Base-by-base conservation (phyloP, 2,113 vertebrate species). In the Anthoscopus minutus region DNA sequence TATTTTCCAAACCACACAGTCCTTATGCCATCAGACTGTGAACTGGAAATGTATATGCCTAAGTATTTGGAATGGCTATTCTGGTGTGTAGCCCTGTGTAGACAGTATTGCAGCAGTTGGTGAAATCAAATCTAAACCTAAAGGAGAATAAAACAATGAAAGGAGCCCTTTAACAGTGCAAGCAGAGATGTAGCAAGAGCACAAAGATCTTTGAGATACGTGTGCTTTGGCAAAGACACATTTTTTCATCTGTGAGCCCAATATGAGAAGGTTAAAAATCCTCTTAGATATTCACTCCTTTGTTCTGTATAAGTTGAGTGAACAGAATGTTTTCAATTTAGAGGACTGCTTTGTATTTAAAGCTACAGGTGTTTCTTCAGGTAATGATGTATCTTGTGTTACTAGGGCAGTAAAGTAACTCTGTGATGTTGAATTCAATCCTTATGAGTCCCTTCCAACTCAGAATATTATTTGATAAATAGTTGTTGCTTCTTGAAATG, bases 381-480 rank as follows among this genome's bases (percentile, higher is more conserved):
- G 33, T 86, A 22, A 22, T 22, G 15, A 18, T 70, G 19, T 27
- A 14, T 76, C 22, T 30, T 56, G 16, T 77, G 15, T 56, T 76
- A 40, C 13, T 48, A 61, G 18, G 40, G 28, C 79, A 65, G 42
- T 30, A 42, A 61, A 64, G n/a, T n/a, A 57, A 42, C 20, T 64
- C 24, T 64, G 9, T 57, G 62, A 27, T 1, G 0, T 15, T 60
- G 27, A 9, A 38, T 45, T 51, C 2, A 0, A 13, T 60, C 37
- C 27, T 37, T 60, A 18, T 37, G 45, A 18, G 7, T 37, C 31
- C 18, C 27, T 51, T 77, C 45, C 53, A 51, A 23, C 37, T 58
- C 33, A 28, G 15, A 60, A 38, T 60, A 53, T 33, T 51, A 37
- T 19, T 3, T 53, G 54, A 15, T 77, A 67, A 81, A 20, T 4